Percentiles rank a stretch among this genome's conserved stretches.
Conservation (phyloP, 2,113 vertebrate species). For the Megaceryle torquata region DNA sequence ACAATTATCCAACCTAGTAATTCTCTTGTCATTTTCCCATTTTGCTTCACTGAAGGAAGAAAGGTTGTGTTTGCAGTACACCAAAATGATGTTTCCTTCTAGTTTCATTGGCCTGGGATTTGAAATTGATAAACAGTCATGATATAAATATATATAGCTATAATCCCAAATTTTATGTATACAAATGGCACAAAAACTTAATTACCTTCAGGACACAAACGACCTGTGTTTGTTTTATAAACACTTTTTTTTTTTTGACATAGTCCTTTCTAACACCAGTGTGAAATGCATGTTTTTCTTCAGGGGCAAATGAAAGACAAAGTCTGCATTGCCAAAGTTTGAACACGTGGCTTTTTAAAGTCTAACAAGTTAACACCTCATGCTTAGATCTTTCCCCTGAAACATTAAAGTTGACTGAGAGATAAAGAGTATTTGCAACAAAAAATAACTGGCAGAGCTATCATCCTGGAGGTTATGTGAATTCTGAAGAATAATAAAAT, state of each 20-base stretch:
- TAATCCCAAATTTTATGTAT: neutral
- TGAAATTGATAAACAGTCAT: neutral
- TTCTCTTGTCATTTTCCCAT: conserved; percentile 3
- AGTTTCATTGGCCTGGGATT: neutral
- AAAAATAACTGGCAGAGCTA: neutral
- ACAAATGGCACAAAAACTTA: neutral
- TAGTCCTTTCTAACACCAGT: neutral
- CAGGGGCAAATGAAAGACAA: neutral
- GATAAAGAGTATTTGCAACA: neutral
- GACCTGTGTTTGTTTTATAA: neutral
- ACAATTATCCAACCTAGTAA: conserved; percentile 31
- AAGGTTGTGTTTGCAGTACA: neutral
- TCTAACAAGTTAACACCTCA: neutral
- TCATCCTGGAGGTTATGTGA: neutral
- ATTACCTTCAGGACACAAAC: neutral
- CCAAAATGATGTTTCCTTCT: neutral
- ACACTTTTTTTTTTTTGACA: neutral
- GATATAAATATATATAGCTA: neutral
- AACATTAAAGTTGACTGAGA: neutral
- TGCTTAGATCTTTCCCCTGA: neutral
- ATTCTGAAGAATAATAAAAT: neutral
- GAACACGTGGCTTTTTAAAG: neutral
- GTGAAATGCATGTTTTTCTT: neutral
- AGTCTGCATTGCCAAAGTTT: neutral
- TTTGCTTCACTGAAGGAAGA: conserved; percentile 13